Evolutionary conservation across 2,113 vertebrate species (phyloP), one percentile per base, ranked within the genome.

Genomic region (Ciconia stormi): DNA sequence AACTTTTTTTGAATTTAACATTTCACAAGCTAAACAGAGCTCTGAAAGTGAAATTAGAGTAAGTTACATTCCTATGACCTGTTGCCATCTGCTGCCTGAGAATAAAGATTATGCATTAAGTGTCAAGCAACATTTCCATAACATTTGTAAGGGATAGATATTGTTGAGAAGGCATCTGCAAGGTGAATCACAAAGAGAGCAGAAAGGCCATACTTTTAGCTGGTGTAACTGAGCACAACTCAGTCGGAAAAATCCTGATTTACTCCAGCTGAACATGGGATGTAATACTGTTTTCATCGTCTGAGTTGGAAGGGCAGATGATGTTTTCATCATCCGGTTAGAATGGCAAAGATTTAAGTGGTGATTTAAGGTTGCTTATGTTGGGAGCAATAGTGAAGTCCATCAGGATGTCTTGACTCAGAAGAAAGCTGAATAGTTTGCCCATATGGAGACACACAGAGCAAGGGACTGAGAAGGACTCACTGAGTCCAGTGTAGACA

Each of bases 71-170:
- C 46, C 62, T 83, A 7, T 92, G 85, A 95, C 92, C 88, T 83
- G 47, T 93, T 97, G 89, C 78, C 87, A 65, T 73, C 80, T 91
- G 77, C 95, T 67, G 53, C 91, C 83, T 70, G 70, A 76, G 89
- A 91, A 84, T 59, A 55, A 93, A 84, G 77, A 70, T 73, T 73
- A 50, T 82, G 53, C 46, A 27, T 89, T 53, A 87, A 87, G 63
- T 53, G 55, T 70, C 77, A 77, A 76, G 69, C 34, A 85, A 18
- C 47, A 58, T 87, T 97, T 91, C 65, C 17, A 32, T 89, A 62
- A 29, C 0, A 1, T 69, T 91, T 72, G 34, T n/a, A n/a, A 95
- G 77, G 65, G 65, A 13, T 84, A 36, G 36, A 46, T 82, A 32
- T 32, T 56, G 36, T 32, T 77, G 56, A 87, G 58, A 72, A 55